Percentiles rank a stretch among this genome's conserved stretches.
phyloP scores from a whole-genome alignment of 2,113 vertebrate genomes.

The Pachyramphus minor region DNA sequence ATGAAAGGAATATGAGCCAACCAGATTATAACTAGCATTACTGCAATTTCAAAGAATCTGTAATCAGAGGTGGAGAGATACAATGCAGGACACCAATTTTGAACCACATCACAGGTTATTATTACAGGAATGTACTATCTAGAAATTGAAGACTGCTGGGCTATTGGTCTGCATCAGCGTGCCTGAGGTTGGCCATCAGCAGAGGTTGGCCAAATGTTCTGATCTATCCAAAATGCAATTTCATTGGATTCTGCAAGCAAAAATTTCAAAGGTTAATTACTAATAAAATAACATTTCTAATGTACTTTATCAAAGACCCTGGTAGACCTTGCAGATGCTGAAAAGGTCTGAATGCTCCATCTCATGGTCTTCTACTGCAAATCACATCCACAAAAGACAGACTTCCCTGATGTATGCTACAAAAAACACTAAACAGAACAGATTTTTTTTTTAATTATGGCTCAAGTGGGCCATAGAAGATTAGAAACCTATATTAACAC shows the following conservation, averaged over 20 bases:
- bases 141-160: not conserved
- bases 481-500: not conserved
- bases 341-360: not conserved
- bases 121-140: not conserved
- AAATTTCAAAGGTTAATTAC: not conserved
- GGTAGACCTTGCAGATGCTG: not conserved
- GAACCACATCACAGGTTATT: not conserved
- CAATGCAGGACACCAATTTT: not conserved
- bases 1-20: not conserved
- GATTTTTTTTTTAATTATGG: not conserved
- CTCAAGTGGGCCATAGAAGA: not conserved
- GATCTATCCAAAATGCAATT: not conserved
- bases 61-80: not conserved
- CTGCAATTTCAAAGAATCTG: not conserved
- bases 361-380: not conserved
- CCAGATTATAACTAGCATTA: not conserved
- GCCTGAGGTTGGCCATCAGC: not conserved
- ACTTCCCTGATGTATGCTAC: not conserved
- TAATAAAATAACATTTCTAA: not conserved
- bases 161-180: not conserved
- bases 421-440: not conserved
- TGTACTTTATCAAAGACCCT: not conserved
- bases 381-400: not conserved
- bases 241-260: not conserved
- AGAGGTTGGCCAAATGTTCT: not conserved